These are phyloP conservation scores for Falco cherrug DNA, from an alignment of 2,797 vertebrate genomes.

Conservation along the genomic window DNA sequence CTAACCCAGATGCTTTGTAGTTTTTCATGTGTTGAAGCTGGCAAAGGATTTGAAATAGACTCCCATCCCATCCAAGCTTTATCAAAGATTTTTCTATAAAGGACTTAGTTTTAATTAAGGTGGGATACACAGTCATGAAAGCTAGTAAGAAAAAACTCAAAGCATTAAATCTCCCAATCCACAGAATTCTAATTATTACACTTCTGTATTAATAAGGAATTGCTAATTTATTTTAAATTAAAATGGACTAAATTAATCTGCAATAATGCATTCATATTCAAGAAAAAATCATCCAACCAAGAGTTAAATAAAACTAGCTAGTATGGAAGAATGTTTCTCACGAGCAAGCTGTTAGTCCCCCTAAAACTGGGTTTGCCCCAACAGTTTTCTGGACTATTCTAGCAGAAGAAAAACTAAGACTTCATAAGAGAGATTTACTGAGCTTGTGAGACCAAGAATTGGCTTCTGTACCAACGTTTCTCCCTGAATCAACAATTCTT, in stretches of 20 bases:
- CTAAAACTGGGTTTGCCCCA: neutral
- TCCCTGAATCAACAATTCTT: neutral
- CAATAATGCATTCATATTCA: neutral
- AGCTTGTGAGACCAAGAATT: neutral
- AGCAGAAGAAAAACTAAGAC: neutral
- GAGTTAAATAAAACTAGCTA: neutral
- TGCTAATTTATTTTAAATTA: neutral
- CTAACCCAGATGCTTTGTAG: rapidly evolving
- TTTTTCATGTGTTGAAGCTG: neutral
- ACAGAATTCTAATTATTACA: neutral
- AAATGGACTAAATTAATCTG: neutral
- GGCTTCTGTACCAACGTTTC: neutral
- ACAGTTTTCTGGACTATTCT: neutral
- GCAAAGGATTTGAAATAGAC: neutral
- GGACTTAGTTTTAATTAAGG: neutral
- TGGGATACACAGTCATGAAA: neutral
- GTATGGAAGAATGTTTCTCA: neutral
- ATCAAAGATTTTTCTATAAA: neutral
- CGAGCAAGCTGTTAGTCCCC: neutral
- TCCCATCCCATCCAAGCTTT: neutral
- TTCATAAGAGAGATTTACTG: neutral
- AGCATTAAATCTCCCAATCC: neutral
- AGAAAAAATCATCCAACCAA: neutral
- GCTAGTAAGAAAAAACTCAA: neutral
- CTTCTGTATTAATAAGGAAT: neutral